Evolutionary conservation across 2,797 vertebrate genomes (phyloP).

Genomic region (Chaenodraco wilsoni): DNA sequence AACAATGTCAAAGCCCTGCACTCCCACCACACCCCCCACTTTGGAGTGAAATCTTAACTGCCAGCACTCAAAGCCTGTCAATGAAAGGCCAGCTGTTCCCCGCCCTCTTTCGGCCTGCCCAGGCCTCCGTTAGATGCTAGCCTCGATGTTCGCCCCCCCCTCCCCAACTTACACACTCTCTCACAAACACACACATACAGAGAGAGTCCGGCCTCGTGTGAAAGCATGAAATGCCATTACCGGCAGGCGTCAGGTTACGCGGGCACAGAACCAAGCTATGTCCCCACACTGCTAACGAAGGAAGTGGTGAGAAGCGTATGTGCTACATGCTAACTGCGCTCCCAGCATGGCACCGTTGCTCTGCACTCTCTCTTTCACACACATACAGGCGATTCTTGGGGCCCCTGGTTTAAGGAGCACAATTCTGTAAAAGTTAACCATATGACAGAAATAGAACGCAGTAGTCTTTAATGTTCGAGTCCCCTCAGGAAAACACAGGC

Average conservation of each 20-base stretch:
- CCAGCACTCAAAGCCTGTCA: conserved; percentile 79
- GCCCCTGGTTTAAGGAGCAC: conserved; percentile 43
- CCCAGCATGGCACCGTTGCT: conserved; percentile 40
- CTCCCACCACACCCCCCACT: conserved; percentile 34
- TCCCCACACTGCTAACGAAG: conserved; percentile 68
- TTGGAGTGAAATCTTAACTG: conserved; percentile 77
- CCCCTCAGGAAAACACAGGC: conserved; percentile 61
- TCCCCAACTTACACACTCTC: conserved; percentile 9
- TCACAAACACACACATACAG: conserved; percentile 28
- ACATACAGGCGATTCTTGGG: conserved; percentile 13
- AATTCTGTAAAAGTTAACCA: conserved; percentile 75
- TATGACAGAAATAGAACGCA: conserved; percentile 73
- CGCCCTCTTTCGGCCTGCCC: conserved; percentile 61
- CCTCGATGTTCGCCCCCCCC: conserved; percentile 21
- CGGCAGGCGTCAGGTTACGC: conserved; percentile 77
- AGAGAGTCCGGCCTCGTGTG: conserved; percentile 58
- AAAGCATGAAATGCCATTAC: conserved; percentile 79
- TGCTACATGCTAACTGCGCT: conserved; percentile 61
- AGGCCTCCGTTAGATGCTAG: conserved; percentile 59
- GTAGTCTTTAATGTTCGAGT: conserved; percentile 70
- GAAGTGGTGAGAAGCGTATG: conserved; percentile 72
- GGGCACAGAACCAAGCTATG: conserved; percentile 74
- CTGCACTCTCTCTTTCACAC: conserved; percentile 14
- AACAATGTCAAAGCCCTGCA: conserved; percentile 46
- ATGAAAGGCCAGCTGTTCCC: conserved; percentile 84